These are phyloP conservation scores for Apocrypta bakeri DNA, from an alignment of 1,140 invertebrate species.

Conservation along the genomic window DNA sequence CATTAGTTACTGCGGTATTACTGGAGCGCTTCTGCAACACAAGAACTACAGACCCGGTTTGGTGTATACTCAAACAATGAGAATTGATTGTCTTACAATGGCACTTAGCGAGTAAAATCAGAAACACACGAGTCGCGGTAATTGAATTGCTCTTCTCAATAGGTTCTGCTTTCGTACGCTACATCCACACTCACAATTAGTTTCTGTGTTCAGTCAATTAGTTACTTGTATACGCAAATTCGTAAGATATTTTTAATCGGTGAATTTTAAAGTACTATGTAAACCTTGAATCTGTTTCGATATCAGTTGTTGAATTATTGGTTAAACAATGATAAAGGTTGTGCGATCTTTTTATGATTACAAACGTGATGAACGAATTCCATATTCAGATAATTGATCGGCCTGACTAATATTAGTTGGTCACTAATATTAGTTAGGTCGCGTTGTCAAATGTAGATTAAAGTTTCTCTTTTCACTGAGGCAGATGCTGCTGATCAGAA, in stretches of 20 bases:
- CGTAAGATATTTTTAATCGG: too few relatives aligned
- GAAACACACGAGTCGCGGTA: background rate
- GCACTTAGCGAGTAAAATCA: background rate
- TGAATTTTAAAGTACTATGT: too few relatives aligned
- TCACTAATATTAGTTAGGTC: background rate
- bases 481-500: slow-evolving; percentile 6
- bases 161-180: background rate
- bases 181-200: background rate
- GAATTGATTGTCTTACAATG: slow-evolving; percentile 7
- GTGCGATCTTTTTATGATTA: too few relatives aligned
- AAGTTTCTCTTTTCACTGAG: slow-evolving; percentile 23
- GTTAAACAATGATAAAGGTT: too few relatives aligned
- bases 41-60: background rate
- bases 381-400: background rate
- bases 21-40: background rate
- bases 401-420: background rate
- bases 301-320: too few relatives aligned
- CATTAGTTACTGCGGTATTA: background rate
- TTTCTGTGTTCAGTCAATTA: background rate
- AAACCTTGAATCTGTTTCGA: too few relatives aligned
- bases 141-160: background rate
- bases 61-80: background rate
- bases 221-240: too few relatives aligned
- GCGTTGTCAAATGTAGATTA: background rate
- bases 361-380: too few relatives aligned